A percentile compares a stretch with the other conserved stretches of the same genome.
Evolutionary conservation across 2,888 invertebrate genomes (phyloP).

Genomic region (Rhingia campestris): DNA sequence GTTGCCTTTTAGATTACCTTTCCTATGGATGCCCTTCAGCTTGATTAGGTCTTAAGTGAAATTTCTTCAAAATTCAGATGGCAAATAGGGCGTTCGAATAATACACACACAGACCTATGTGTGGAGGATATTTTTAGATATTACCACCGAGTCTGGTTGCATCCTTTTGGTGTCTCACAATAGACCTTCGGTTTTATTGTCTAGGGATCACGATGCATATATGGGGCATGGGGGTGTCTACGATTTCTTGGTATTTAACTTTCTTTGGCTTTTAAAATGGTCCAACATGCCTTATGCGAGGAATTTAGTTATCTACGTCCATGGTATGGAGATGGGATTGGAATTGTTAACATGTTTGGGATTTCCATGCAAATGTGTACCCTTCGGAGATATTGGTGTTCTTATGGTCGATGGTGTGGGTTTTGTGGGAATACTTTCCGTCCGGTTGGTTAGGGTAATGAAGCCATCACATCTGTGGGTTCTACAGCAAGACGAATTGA

Average conservation of each 20-base stretch:
- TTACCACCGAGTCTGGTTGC: conserved; percentile 26
- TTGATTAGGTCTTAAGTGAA: conserved; percentile 38
- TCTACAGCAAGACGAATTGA: conserved; percentile 6
- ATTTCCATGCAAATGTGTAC: not conserved
- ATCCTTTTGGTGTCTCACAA: not conserved
- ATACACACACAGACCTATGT: not conserved
- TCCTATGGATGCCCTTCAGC: conserved; percentile 2
- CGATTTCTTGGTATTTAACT: conserved; percentile 29
- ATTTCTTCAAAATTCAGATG: not conserved
- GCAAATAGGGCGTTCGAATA: not conserved
- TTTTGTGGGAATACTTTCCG: not conserved
- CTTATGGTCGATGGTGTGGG: not conserved
- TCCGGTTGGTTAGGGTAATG: conserved; percentile 25
- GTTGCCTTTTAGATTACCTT: not conserved
- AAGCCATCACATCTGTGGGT: conserved; percentile 8
- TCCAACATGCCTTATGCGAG: not conserved
- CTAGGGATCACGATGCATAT: conserved; percentile 1
- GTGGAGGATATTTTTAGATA: not conserved
- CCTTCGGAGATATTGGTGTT: not conserved
- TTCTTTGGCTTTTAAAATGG: conserved; percentile 11
- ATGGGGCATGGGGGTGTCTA: not conserved
- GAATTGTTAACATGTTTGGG: not conserved
- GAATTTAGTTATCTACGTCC: not conserved
- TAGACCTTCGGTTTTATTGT: conserved; percentile 3
- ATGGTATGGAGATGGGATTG: not conserved